Evolutionary conservation across 2,797 vertebrate genomes (phyloP), one percentile per base, ranked within the genome.

Genomic region (Etheostoma nigrum): DNA sequence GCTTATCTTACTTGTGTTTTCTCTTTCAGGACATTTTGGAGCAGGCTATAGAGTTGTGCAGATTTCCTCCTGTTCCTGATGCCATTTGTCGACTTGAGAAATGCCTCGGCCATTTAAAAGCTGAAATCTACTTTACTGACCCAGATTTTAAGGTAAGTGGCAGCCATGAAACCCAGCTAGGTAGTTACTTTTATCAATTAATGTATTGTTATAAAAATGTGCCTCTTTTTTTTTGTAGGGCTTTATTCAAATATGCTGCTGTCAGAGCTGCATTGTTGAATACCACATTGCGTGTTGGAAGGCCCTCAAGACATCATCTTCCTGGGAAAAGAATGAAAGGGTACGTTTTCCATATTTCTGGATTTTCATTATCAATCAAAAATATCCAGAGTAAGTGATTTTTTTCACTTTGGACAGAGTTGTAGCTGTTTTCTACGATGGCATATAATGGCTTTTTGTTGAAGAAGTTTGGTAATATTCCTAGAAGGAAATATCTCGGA

Each of bases 211-310:
- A 3, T 13, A 11, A 68, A 2, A 25, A 1, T 54, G 4, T 44
- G 11, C 2, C 52, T 70, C 3, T 79, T 47, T 44, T 52, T 16
- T 75, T 30, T 30, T 30, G 40, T 6, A 99, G 98, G 98, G 98
- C 67, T 99, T 97, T 90, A 96, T 99, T 90, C 94, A 94, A 57
- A 82, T 97, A 78, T 85, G 85, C 79, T 99, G 98, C 92, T 96
- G 96, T 88, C 94, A 97, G 62, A 95, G 81, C 19, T 99, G 98
- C 86, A 93, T 88, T 19, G 89, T 99, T 67, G 97, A 99, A 69
- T 99, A 96, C 89, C 98, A 99, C 82, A 95, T 96, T 47, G 94
- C 75, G 86, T 99, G 98, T 85, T 99, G 98, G 98, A 99, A 98
- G 82, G 96, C 94, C 61, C 70, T 98, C 44, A 99, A 98, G 93